These are phyloP conservation scores for Brachyhypopomus gauderio DNA, from an alignment of 2,113 vertebrate genomes.

Conservation along the genomic window DNA sequence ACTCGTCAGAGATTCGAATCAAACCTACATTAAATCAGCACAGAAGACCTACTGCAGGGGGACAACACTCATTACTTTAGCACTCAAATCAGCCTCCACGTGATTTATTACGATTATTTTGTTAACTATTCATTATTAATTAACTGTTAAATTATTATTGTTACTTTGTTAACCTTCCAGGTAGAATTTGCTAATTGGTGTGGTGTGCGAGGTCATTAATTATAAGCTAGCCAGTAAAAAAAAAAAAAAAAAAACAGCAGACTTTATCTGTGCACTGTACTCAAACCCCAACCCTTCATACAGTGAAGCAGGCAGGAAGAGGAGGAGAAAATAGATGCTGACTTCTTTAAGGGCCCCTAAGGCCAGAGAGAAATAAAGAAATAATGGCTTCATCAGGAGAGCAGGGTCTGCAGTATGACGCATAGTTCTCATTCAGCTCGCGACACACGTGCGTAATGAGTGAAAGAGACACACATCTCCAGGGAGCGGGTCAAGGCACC, in stretches of 20 bases:
- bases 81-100: background rate
- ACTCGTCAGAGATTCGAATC: background rate
- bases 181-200: too few relatives aligned
- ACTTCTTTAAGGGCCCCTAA: slow-evolving; percentile 52
- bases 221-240: background rate
- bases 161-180: too few relatives aligned
- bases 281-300: slow-evolving; percentile 12
- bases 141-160: too few relatives aligned
- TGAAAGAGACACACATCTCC: slow-evolving; percentile 57
- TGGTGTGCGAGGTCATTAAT: too few relatives aligned
- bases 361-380: slow-evolving; percentile 66
- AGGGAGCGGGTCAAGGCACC: slow-evolving; percentile 59
- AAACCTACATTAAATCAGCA: background rate
- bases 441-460: slow-evolving; percentile 51
- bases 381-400: slow-evolving; percentile 72
- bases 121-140: too few relatives aligned
- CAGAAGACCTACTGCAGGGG: background rate
- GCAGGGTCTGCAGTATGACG: slow-evolving; percentile 57
- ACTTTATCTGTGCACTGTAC: background rate
- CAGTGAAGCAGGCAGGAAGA: slow-evolving; percentile 29
- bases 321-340: slow-evolving; percentile 47
- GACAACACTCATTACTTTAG: background rate
- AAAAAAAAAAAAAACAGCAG: background rate
- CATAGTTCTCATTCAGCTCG: slow-evolving; percentile 63
- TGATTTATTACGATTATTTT: background rate